Base-by-base conservation (phyloP, 2,888 invertebrate genomes). In the Melinaea marsaeus region DNA sequence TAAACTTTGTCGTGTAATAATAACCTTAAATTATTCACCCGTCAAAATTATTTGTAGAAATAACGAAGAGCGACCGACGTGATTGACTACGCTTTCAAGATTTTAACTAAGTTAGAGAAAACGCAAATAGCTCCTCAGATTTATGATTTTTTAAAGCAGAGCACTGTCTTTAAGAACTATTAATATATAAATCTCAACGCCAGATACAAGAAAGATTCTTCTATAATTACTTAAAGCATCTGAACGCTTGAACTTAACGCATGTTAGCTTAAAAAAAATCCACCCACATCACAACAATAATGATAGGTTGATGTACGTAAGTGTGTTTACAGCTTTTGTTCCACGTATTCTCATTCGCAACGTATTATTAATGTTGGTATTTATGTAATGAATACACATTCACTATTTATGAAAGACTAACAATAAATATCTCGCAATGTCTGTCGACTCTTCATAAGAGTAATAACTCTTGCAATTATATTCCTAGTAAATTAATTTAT, bases 361-460 rank as follows among this genome's bases (percentile, higher is more conserved):
- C 72, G 65, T 74, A 73, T 77, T 79, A 81, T 79, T 79, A 79
- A 80, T 80, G 74, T 73, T 69, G 70, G 73, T 76, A 78, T 79
- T 81, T 79, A 79, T 74, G 73, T 71, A 64, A 67, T 65, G 56
- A 67, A 55, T 65, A 58, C 60, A 65, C 56, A 63, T 57, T 55
- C 66, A 57, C 60, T 60, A 54, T 60, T 64, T 58, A 67, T 58
- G 55, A 62, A 57, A 22, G 55, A 32, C 47, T 55, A 61, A 61
- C 54, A 56, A 51, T 51, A n/a, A 60, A 55, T 46, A 46, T 32
- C 46, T n/a, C 13, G 46, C 51, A 3, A 51, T 32, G 51, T 48
- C 48, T 51, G 51, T 51, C 32, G 22, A 32, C 32, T 51, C 48
- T 32, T 51, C 51, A 32, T 32, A 51, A 51, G 5, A 51, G 32